These are phyloP conservation scores for Dendrophyllia cribrosa DNA, from an alignment of 64 coral and sea anemone species.

Conservation along the genomic window DNA sequence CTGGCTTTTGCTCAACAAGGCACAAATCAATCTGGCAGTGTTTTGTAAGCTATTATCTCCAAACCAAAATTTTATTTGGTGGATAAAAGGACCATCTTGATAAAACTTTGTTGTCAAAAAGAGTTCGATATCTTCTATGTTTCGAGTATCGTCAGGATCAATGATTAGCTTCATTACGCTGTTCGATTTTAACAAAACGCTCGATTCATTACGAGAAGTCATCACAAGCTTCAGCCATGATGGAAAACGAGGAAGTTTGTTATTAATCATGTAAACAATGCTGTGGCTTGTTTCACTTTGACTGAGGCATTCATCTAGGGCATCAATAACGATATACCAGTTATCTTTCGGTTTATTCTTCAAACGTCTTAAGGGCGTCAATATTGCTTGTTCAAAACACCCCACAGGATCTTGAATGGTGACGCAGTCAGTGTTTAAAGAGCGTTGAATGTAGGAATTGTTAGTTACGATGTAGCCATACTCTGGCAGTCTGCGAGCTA, in stretches of 20 bases:
- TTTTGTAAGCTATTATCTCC: neutral
- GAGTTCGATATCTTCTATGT: constrained; percentile 67
- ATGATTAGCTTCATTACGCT: constrained; percentile 34
- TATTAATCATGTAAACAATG: too few species aligned
- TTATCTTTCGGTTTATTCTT: constrained; percentile 10
- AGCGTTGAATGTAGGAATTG: constrained; percentile 22
- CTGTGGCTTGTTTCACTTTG: too few species aligned
- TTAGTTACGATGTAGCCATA: constrained; percentile 54
- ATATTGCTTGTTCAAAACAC: constrained; percentile 63
- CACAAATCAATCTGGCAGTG: neutral
- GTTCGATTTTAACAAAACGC: constrained; percentile 14
- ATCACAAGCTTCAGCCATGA: constrained; percentile 75
- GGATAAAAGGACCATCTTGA: constrained; percentile 18
- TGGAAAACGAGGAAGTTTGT: too few species aligned
- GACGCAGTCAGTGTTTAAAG: constrained; percentile 46
- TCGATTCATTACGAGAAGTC: constrained; percentile 68
- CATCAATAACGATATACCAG: constrained; percentile 66
- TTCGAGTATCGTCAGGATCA: constrained; percentile 52
- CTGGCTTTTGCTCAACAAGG: constrained; percentile 67
- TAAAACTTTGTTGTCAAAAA: constrained; percentile 55
- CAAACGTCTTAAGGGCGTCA: constrained; percentile 38
- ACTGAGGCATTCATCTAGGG: too few species aligned
- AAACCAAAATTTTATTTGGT: constrained; percentile 9
- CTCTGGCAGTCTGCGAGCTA: constrained; percentile 32
- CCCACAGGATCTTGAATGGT: constrained; percentile 41